Percentiles rank a stretch among this genome's conserved stretches.
phyloP scores from a whole-genome alignment of 2,888 invertebrate species.

The Leptarthrus brevirostris region DNA sequence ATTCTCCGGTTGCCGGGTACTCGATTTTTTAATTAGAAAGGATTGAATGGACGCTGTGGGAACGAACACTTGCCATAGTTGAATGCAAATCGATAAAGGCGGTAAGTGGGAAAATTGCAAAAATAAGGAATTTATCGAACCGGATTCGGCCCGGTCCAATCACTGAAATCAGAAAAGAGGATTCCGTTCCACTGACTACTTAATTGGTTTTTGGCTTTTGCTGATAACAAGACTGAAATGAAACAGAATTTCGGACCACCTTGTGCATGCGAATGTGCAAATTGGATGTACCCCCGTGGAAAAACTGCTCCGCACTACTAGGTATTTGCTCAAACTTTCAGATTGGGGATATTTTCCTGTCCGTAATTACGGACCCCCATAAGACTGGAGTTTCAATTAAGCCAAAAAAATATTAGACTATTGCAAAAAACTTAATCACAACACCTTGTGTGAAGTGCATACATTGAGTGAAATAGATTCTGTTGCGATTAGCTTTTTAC shows the following conservation, averaged over 20 bases:
- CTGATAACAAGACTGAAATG: slow-evolving; percentile 41
- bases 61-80: slow-evolving; percentile 45
- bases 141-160: slow-evolving; percentile 20
- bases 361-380: too few relatives aligned
- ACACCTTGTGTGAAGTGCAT: too few relatives aligned
- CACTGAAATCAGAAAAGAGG: slow-evolving; percentile 45
- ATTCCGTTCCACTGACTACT: slow-evolving; percentile 44
- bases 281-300: not conserved
- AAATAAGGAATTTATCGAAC: slow-evolving; percentile 34
- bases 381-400: too few relatives aligned
- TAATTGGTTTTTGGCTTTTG: slow-evolving; percentile 45
- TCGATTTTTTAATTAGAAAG: slow-evolving; percentile 46
- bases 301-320: not conserved
- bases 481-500: too few relatives aligned
- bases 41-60: slow-evolving; percentile 39
- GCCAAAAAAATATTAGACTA: too few relatives aligned
- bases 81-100: slow-evolving; percentile 45
- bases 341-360: too few relatives aligned
- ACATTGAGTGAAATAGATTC: too few relatives aligned
- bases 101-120: slow-evolving; percentile 43
- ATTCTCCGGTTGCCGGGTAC: slow-evolving; percentile 26
- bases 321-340: slow-evolving; percentile 11
- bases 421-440: too few relatives aligned
- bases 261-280: slow-evolving; percentile 17
- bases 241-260: not conserved